Base-by-base conservation (phyloP, 2,888 invertebrate genomes). In the Rhagium mordax region DNA sequence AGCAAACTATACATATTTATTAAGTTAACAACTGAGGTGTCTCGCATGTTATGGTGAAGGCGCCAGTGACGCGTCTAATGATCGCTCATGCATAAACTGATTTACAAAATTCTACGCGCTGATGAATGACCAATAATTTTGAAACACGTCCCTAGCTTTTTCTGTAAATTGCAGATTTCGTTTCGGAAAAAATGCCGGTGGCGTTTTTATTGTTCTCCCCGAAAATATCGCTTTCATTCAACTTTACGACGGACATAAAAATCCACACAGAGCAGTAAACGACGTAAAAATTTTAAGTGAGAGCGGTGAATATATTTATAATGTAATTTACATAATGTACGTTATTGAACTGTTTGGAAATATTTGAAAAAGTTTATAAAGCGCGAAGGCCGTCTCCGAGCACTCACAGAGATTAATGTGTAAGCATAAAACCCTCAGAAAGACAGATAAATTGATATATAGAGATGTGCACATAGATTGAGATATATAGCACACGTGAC, bases 381-480 rank as follows among this genome's bases (percentile, higher is more conserved):
- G 82, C 81, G 82, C 81, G 82, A 81, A 82, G 81, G 81, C 78
- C 81, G 81, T 82, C 81, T 79, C 81, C 77, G 77, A 82, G 84
- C 83, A 85, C 85, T 85, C 81, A 83, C 83, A 81, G 83, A 85
- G 86, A 86, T 86, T 85, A 85, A 86, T 85, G 84, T 84, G 77
- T 79, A 78, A 79, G 81, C 81, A 83, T 81, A 84, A 84, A 84
- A 82, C 83, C 79, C 79, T 62, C 77, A 81, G 81, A 82, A 84
- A 85, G 85, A 85, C 84, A 84, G 85, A 85, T 84, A 85, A 86
- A 86, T 86, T 86, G 86, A 86, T 86, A 85, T 86, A 86, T 85
- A 83, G 85, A 83, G 82, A 85, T 81, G 81, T 76, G 80, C 77
- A 79, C 81, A 78, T 85, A 85, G 85, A 86, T 86, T 86, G 85